Percentiles rank a stretch among this genome's conserved stretches.
These are phyloP conservation scores for Trachops cirrhosus DNA, from an alignment of 2,797 vertebrate species.

Conservation along the genomic window DNA sequence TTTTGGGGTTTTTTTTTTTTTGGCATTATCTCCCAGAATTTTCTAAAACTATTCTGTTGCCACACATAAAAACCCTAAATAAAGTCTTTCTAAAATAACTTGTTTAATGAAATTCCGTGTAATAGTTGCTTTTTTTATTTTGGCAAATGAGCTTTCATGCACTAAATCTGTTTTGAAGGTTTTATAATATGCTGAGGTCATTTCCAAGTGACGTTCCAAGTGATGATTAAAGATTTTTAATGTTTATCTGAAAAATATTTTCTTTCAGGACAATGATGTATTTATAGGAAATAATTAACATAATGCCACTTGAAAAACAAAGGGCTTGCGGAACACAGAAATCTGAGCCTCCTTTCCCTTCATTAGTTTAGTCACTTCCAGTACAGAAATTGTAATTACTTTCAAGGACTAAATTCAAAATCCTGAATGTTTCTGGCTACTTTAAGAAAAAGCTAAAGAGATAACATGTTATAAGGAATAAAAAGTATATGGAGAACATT, in stretches of 20 bases:
- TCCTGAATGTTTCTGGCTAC: neutral
- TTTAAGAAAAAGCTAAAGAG: neutral
- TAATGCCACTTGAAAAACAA: constrained; percentile 48
- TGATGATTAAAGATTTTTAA: constrained; percentile 48
- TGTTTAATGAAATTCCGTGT: neutral
- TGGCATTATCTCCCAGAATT: neutral
- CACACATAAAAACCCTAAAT: neutral
- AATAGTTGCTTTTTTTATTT: neutral
- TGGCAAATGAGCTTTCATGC: neutral
- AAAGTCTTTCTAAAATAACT: neutral
- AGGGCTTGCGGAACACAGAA: neutral
- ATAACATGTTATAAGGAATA: neutral
- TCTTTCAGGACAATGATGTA: constrained; percentile 16
- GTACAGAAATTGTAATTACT: neutral
- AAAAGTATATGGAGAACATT: neutral
- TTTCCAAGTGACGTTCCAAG: constrained; percentile 36
- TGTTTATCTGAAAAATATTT: constrained; percentile 57
- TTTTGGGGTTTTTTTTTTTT: neutral
- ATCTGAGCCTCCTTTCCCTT: neutral
- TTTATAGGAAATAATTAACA: constrained; percentile 59
- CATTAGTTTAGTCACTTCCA: constrained; percentile 27
- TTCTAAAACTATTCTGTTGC: constrained; percentile 31
- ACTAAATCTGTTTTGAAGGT: neutral
- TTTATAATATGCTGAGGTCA: constrained; percentile 41
- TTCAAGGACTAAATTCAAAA: constrained; percentile 26